These are phyloP conservation scores for Amorpha juglandis DNA, from an alignment of 2,888 invertebrate species.

Conservation along the genomic window DNA sequence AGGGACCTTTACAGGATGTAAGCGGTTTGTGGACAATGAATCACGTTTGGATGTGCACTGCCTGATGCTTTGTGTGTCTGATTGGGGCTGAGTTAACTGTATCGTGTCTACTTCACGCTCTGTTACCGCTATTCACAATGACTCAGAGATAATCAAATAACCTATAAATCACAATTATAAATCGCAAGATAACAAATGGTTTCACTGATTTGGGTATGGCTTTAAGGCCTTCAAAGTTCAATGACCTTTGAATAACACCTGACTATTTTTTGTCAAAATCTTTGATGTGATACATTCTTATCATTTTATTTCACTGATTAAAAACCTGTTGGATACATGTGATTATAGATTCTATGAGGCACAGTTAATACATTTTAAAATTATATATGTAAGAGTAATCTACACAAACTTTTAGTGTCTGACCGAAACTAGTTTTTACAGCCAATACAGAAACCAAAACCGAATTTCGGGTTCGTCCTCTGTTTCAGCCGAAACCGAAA, in stretches of 20 bases:
- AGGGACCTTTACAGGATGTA: not conserved
- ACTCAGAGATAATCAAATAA: not conserved
- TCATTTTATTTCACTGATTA: too few species aligned
- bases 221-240: not conserved
- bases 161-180: not conserved
- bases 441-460: too few species aligned
- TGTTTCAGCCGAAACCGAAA: too few species aligned
- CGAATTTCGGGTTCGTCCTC: too few species aligned
- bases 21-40: not conserved
- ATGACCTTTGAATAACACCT: not conserved
- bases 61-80: not conserved
- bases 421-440: too few species aligned
- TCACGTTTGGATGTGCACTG: not conserved
- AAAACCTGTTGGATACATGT: too few species aligned
- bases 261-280: not conserved
- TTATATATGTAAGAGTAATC: too few species aligned
- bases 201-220: not conserved
- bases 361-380: too few species aligned
- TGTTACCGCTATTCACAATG: not conserved
- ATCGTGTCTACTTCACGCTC: slow-evolving; percentile 1
- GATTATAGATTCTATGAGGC: too few species aligned
- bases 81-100: slow-evolving; percentile 1
- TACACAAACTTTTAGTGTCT: too few species aligned
- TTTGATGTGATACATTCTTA: not conserved
- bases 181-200: not conserved